Conservation (phyloP, 2,797 vertebrate species). For the Sebastes vulpes region DNA sequence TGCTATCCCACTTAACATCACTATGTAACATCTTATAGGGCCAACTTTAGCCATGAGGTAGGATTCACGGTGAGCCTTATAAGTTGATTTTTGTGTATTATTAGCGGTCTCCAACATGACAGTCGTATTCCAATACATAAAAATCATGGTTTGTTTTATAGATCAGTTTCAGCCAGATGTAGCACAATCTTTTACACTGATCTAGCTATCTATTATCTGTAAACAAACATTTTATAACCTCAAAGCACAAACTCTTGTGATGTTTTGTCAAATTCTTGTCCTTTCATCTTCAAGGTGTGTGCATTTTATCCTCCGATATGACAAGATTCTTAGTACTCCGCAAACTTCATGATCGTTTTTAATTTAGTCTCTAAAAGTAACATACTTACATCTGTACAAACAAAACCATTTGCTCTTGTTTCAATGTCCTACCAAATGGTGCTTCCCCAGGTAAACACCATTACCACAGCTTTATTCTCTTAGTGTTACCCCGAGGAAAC, state of each 20-base stretch:
- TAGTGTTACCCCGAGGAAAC: constrained; percentile 62
- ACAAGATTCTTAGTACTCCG: not conserved
- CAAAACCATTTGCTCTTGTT: constrained; percentile 69
- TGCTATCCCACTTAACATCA: not conserved
- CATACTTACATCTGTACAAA: constrained; percentile 54
- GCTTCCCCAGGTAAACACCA: constrained; percentile 63
- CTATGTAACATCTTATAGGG: not conserved
- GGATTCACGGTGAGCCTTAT: not conserved
- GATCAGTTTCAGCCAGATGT: not conserved
- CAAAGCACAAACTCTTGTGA: not conserved
- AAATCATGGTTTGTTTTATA: not conserved
- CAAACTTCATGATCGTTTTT: constrained; percentile 22
- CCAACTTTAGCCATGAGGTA: not conserved
- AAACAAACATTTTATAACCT: not conserved
- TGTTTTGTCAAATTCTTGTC: not conserved
- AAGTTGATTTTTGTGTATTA: not conserved
- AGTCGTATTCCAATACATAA: not conserved
- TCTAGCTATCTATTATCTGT: not conserved
- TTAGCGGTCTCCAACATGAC: not conserved
- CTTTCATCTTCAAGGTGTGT: not conserved
- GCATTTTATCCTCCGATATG: not conserved
- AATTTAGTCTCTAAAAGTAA: constrained; percentile 27
- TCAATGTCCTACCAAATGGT: constrained; percentile 44
- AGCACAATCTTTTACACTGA: not conserved
- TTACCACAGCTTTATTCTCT: constrained; percentile 67